Evolutionary conservation across 2,113 vertebrate genomes (phyloP).

Genomic region (Garra rufa): DNA sequence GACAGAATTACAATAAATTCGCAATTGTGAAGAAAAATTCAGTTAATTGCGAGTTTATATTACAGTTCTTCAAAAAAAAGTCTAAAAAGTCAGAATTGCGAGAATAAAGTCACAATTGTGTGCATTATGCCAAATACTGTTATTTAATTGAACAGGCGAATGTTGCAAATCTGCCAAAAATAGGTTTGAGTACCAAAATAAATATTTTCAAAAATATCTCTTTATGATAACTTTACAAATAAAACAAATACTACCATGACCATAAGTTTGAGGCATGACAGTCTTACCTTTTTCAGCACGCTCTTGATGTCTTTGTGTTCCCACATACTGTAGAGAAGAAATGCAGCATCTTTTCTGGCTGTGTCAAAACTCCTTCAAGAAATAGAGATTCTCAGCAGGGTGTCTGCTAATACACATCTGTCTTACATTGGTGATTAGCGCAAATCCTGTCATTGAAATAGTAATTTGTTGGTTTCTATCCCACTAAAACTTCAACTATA

Average conservation of each 20-base stretch:
- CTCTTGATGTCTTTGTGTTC: slow-evolving; percentile 83
- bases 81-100: too few species aligned
- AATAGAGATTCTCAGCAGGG: neutral
- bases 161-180: neutral
- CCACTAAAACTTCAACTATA: neutral
- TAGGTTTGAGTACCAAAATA: neutral
- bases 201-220: neutral
- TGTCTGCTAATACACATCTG: neutral
- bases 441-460: neutral
- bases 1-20: too few species aligned
- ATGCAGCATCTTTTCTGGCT: slow-evolving; percentile 80
- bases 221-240: neutral
- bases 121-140: neutral
- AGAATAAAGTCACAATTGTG: too few species aligned
- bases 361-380: slow-evolving; percentile 69
- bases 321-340: slow-evolving; percentile 88
- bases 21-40: too few species aligned
- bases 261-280: neutral
- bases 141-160: neutral
- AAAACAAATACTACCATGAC: neutral
- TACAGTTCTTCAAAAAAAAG: too few species aligned
- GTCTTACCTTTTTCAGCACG: slow-evolving; percentile 84
- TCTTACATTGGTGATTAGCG: neutral
- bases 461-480: neutral
- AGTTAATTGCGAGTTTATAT: too few species aligned